Conservation (phyloP, 2,797 vertebrate genomes). For the Paedocypris micromegethes region DNA sequence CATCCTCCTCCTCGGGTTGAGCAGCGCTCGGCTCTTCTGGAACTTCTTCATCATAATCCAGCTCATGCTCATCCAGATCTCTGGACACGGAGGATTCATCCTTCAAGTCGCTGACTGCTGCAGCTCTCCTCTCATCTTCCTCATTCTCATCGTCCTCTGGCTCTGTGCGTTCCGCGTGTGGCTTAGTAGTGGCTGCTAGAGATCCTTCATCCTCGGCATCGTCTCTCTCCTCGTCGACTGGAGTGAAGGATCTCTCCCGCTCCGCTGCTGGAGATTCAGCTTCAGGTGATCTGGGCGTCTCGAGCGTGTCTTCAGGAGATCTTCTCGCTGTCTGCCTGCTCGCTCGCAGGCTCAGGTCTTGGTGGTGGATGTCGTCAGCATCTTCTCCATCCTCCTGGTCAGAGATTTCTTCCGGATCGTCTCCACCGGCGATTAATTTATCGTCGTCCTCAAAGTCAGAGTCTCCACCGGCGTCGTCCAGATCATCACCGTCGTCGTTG, state of each 20-base stretch:
- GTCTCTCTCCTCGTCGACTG: constrained; percentile 55
- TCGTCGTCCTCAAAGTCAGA: constrained; percentile 62
- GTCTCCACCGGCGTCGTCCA: constrained; percentile 50
- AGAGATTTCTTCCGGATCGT: constrained; percentile 47
- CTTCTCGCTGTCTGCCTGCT: constrained; percentile 17
- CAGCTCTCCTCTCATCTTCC: constrained; percentile 60
- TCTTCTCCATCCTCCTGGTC: constrained; percentile 59
- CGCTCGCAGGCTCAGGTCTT: constrained; percentile 27
- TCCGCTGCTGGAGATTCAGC: constrained; percentile 75
- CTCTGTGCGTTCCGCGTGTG: constrained; percentile 15
- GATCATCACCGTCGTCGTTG: constrained; percentile 72
- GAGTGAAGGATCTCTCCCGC: constrained; percentile 50
- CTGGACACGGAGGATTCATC: constrained; percentile 89
- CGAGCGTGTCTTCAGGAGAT: constrained; percentile 52
- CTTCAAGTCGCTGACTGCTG: constrained; percentile 72
- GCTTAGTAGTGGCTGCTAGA: constrained; percentile 8
- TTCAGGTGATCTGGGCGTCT: constrained; percentile 72
- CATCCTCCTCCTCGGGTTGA: constrained; percentile 66
- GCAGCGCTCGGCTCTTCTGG: constrained; percentile 79
- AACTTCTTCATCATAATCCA: constrained; percentile 98
- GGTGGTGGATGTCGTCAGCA: constrained; percentile 35
- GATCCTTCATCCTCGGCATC: constrained; percentile 57
- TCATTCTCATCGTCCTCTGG: constrained; percentile 59
- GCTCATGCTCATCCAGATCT: constrained; percentile 91
- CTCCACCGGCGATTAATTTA: constrained; percentile 50